These are phyloP conservation scores for human DNA, from an alignment of 2,113 vertebrate genomes.

Conservation along the genomic window GRCh38 chr5:7710501-7711000, in stretches of 20 bases:
- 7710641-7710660: neutral
- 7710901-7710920: rapidly evolving
- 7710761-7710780: neutral
- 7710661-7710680: neutral
- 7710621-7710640: neutral
- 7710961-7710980: neutral
- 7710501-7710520: neutral
- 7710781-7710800: neutral
- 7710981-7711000: rapidly evolving
- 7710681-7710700: neutral
- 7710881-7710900: neutral
- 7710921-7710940: neutral
- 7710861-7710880: neutral
- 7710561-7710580: neutral
- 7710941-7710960: too few species aligned
- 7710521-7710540: neutral
- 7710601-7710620: neutral
- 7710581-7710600: neutral
- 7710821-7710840: neutral
- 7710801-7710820: neutral
- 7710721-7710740: neutral
- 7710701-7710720: neutral
- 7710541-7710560: neutral
- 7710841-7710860: neutral
- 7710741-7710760: rapidly evolving